A percentile compares a stretch with the other conserved stretches of the same genome.
Evolutionary conservation across 2,113 vertebrate genomes (phyloP).

Genomic region (Catharus bicknelli): DNA sequence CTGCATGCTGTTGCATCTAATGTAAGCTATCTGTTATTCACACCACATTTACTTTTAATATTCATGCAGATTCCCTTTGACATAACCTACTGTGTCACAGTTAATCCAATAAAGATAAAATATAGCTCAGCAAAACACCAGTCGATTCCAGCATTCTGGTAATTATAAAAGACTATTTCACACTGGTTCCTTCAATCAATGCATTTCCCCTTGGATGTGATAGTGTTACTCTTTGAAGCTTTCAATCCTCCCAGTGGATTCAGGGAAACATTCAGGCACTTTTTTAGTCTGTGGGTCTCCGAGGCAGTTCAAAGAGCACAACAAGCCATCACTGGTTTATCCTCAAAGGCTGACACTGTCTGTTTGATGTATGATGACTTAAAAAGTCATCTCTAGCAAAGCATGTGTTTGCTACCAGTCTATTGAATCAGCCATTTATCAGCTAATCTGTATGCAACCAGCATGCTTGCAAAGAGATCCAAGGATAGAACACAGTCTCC

Average conservation of each 20-base stretch:
- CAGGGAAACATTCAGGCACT: constrained; percentile 65
- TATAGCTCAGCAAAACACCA: constrained; percentile 81
- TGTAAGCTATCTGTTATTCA: constrained; percentile 86
- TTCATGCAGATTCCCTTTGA: constrained; percentile 84
- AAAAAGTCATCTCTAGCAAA: constrained; percentile 78
- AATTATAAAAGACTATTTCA: constrained; percentile 85
- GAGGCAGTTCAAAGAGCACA: constrained; percentile 79
- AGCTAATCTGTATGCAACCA: constrained; percentile 78
- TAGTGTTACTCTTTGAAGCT: constrained; percentile 77
- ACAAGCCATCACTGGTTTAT: constrained; percentile 79
- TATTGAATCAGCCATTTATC: constrained; percentile 77
- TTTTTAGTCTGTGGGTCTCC: constrained; percentile 72
- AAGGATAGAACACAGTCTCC: constrained; percentile 68
- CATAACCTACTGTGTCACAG: constrained; percentile 85
- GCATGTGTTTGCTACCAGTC: constrained; percentile 75
- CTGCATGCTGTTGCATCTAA: constrained; percentile 80
- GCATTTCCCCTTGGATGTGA: constrained; percentile 72
- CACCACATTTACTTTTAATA: constrained; percentile 86
- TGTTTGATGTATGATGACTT: constrained; percentile 82
- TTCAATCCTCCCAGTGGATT: constrained; percentile 76
- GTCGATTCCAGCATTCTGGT: constrained; percentile 79
- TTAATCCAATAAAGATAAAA: constrained; percentile 88
- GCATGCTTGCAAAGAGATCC: constrained; percentile 67
- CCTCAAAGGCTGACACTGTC: constrained; percentile 80
- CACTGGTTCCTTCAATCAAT: constrained; percentile 78